Evolutionary conservation across 2,113 vertebrate species (phyloP).

Genomic region (Odontophorus gujanensis): DNA sequence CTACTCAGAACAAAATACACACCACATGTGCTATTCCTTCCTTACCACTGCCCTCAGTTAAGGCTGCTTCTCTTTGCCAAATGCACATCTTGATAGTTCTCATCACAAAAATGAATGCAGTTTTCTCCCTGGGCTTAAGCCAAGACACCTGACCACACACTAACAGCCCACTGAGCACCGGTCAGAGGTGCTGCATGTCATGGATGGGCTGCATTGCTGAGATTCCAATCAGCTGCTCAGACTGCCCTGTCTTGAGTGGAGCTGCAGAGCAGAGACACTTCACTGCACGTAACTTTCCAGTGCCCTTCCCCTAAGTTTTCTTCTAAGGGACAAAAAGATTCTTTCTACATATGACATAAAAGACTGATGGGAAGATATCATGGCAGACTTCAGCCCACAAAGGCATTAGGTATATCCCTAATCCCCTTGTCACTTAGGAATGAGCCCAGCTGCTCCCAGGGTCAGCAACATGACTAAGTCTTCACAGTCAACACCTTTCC

Average conservation of each 20-base stretch:
- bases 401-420: background rate
- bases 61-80: background rate
- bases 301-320: background rate
- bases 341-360: background rate
- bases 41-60: background rate
- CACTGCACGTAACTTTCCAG: background rate
- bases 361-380: background rate
- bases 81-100: background rate
- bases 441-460: background rate
- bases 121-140: background rate
- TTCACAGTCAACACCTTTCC: background rate
- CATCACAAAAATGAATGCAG: background rate
- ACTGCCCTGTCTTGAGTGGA: background rate
- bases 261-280: background rate
- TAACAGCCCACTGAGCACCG: background rate
- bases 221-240: background rate
- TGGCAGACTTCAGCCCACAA: background rate
- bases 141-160: background rate
- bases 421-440: too few species aligned
- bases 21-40: background rate
- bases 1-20: background rate
- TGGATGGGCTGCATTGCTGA: background rate
- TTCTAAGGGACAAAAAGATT: background rate
- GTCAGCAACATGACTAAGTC: accelerated
- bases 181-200: accelerated